Percentiles rank a stretch among this genome's conserved stretches.
phyloP scores from a whole-genome alignment of 92 coral and sea anemone genomes.

The Zoanthus solanderi region DNA sequence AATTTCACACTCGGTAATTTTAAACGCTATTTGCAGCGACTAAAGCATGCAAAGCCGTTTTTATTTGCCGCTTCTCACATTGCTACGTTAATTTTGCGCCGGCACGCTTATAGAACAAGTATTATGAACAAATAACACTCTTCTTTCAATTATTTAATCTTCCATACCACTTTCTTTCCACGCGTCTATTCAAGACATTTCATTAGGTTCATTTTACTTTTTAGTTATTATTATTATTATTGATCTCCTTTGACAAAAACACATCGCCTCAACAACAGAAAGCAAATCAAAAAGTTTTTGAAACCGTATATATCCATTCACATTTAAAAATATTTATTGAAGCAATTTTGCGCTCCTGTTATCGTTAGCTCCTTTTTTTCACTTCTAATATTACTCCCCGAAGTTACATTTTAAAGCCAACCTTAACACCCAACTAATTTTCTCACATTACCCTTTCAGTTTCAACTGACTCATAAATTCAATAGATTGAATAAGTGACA shows the following conservation, averaged over 20 bases:
- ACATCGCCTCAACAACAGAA: too few species aligned
- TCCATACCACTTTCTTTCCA: slow-evolving; percentile 45
- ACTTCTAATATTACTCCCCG: slow-evolving; percentile 32
- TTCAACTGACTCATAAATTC: slow-evolving; percentile 9
- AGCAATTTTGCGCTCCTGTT: too few species aligned
- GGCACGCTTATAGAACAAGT: background rate
- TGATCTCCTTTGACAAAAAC: too few species aligned
- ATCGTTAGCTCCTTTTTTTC: background rate
- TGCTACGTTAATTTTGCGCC: background rate
- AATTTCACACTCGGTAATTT: too few species aligned
- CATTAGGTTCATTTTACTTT: background rate
- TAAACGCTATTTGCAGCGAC: too few species aligned
- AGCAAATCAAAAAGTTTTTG: too few species aligned
- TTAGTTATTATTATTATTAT: too few species aligned
- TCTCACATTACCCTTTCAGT: slow-evolving; percentile 13
- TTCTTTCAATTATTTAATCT: slow-evolving; percentile 36
- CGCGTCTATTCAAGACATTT: slow-evolving; percentile 18
- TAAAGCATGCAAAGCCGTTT: background rate
- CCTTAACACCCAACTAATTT: slow-evolving; percentile 15
- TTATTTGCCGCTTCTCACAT: slow-evolving; percentile 1
- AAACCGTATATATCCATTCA: too few species aligned
- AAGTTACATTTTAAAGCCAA: slow-evolving; percentile 40
- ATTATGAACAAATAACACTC: background rate
- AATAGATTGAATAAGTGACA: slow-evolving; percentile 28
- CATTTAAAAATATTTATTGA: too few species aligned